phyloP scores from a whole-genome alignment of 1,140 invertebrate genomes.

The Xylocopa sonorina region DNA sequence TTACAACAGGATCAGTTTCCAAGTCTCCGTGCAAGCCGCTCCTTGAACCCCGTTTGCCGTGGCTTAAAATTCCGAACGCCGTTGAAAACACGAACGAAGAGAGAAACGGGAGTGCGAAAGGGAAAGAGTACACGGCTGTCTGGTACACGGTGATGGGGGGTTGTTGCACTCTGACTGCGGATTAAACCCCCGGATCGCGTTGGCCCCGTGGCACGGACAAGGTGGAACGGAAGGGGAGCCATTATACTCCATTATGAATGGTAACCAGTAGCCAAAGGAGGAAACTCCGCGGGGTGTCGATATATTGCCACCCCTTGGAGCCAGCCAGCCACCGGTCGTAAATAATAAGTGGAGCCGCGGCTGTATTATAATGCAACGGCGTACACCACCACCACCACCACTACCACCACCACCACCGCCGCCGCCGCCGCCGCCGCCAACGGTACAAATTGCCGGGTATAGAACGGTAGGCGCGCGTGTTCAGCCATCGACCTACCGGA shows the following conservation, averaged over 20 bases:
- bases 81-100: conserved; percentile 39
- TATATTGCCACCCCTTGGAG: conserved; percentile 70
- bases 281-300: conserved; percentile 68
- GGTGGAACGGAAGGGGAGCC: conserved; percentile 61
- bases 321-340: conserved; percentile 63
- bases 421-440: conserved; percentile 28
- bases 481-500: conserved; percentile 68
- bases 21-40: conserved; percentile 22
- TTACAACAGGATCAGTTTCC: conserved; percentile 43
- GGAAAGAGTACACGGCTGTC: conserved; percentile 35
- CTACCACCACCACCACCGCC: conserved; percentile 45
- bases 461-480: conserved; percentile 65
- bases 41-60: not conserved
- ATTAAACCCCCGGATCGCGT: conserved; percentile 45
- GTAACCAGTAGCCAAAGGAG: conserved; percentile 74
- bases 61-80: conserved; percentile 51
- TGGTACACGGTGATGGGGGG: conserved; percentile 29
- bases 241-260: conserved; percentile 73
- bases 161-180: conserved; percentile 64
- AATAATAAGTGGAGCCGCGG: conserved; percentile 65
- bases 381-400: conserved; percentile 43
- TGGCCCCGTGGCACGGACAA: not conserved
- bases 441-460: conserved; percentile 70
- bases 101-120: conserved; percentile 23
- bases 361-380: conserved; percentile 58